Base-by-base conservation (phyloP, 2,888 invertebrate species). In the Lysandra bellargus region DNA sequence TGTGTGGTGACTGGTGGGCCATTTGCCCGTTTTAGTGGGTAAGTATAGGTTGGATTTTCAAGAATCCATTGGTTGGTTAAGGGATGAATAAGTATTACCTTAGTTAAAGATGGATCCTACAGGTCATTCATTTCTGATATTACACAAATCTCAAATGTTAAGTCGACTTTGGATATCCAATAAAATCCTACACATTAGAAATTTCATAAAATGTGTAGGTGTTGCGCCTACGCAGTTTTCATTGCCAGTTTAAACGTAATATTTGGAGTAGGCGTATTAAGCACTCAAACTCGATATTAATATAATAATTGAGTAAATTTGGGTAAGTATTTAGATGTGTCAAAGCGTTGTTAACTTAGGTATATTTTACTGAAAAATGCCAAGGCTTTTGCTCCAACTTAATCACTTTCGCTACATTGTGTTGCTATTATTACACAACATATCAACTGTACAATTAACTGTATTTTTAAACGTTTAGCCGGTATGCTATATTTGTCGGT, bases 401-500 rank as follows among this genome's bases (percentile, higher is more conserved):
- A 37, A 37, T 37, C 23, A 23, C 23, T 23, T 23, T 49, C 49
- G 49, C 49, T 49, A 12, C 49, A 49, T 49, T 49, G 49, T 49
- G 12, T 40, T 49, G 12, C 12, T 49, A 14, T 53, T 53, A 53
- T 53, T 53, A 53, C 53, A 14, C 53, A 53, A 53, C 14, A 33
- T 40, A 7, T 37, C 37, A 72, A 72, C 37, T 14, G 12, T 72
- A 37, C 17, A 40, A 73, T 73, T 73, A 73, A 44, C 23, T 17
- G 30, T 76, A 76, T 76, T 57, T 76, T 57, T 53, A 76, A 76
- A 76, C 40, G 49, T 53, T 76, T 33, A 14, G 53, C 4, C 53
- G 30, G 53, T 7, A 76, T 75, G 49, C 49, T 75, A 23, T 30
- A 53, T 76, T 76, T 76, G 76, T 76, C 57, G 76, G 57, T 30